Evolutionary conservation across 2,888 invertebrate species (phyloP).

Genomic region (Encarsia formosa): DNA sequence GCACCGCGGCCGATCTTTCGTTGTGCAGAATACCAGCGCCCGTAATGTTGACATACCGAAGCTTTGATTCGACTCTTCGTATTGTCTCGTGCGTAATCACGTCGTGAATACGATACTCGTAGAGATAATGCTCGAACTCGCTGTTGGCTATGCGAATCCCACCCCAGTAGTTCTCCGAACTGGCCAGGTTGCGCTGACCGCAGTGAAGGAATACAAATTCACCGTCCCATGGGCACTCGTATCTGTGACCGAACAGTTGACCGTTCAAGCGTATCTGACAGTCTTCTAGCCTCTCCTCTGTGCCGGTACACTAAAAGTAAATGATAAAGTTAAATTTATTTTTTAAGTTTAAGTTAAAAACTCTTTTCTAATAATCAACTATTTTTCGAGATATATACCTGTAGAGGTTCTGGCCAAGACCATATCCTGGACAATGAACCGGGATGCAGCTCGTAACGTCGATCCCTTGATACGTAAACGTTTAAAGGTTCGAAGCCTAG

Average conservation of each 20-base stretch:
- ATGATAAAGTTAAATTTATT: no score
- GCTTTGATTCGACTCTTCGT: conserved; percentile 67
- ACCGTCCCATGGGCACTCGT: conserved; percentile 85
- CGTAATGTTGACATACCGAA: conserved; percentile 76
- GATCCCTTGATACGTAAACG: conserved; percentile 81
- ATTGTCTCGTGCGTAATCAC: conserved; percentile 71
- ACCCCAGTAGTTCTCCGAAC: conserved; percentile 83
- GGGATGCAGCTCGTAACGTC: conserved; percentile 83
- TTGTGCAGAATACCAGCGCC: conserved; percentile 95
- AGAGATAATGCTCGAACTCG: conserved; percentile 82
- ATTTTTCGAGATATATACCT: no score
- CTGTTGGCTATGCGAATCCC: conserved; percentile 89
- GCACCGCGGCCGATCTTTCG: conserved; percentile 89
- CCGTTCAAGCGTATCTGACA: conserved; percentile 87
- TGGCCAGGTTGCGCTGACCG: conserved; percentile 65
- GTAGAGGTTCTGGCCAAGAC: conserved; percentile 93
- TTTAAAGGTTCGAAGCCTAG: conserved; percentile 86
- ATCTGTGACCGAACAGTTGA: conserved; percentile 78
- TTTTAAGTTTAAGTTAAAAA: no score
- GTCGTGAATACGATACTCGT: conserved; percentile 78
- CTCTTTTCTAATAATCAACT: no score
- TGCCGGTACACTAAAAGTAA: conserved; percentile 62
- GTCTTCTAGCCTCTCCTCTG: conserved; percentile 73
- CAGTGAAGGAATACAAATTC: conserved; percentile 93
- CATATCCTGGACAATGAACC: conserved; percentile 82